Base-by-base conservation (phyloP, 2,888 invertebrate genomes). In the Sepiola atlantica region DNA sequence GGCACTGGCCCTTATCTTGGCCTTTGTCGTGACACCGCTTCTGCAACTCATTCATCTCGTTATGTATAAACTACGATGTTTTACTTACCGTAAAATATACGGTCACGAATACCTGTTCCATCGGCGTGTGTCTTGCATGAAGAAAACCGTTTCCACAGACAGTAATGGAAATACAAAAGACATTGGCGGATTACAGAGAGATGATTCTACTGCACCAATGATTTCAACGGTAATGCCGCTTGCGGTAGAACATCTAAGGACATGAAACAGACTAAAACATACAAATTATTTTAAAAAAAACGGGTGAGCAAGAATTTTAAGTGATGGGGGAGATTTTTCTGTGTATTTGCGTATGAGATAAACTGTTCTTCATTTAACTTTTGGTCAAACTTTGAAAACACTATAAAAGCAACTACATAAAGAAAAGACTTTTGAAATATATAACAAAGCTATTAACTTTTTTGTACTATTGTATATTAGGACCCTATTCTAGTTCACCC, bases 41-140 rank as follows among this genome's bases (percentile, higher is more conserved):
- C 61, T 96, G 54, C 96, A 96, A 35, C 91, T 95, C 20, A 12
- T 95, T 10, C 95, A 95, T n/a, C 96, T 96, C 94, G 95, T 95
- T 14, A 32, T 96, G 3, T 96, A 95, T 94, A 95, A 95, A 35
- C 92, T 96, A 2, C 94, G 95, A 93, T 93, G 96, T n/a, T 94
- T 92, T 35, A 91, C 95, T 21, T 94, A 94, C 55, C 94, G 93
- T 91, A 94, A 94, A 32, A 54, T 94, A 35, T 94, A 95, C 45
- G 94, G 94, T n/a, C 35, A 93, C 16, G 94, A 93, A 28, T 94
- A 94, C 55, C 28, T 92, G 55, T 92, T 55, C 35, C 45, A 55
- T 12, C 45, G 55, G 55, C 92, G 92, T 3, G 54, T 55, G 16
- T 92, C n/a, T 92, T 45, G n/a, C 16, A 55, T 92, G 92, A 92